Evolutionary conservation across 64 coral and sea anemone species (phyloP), one percentile per base, ranked within the genome.

Genomic region (Montipora cactus): DNA sequence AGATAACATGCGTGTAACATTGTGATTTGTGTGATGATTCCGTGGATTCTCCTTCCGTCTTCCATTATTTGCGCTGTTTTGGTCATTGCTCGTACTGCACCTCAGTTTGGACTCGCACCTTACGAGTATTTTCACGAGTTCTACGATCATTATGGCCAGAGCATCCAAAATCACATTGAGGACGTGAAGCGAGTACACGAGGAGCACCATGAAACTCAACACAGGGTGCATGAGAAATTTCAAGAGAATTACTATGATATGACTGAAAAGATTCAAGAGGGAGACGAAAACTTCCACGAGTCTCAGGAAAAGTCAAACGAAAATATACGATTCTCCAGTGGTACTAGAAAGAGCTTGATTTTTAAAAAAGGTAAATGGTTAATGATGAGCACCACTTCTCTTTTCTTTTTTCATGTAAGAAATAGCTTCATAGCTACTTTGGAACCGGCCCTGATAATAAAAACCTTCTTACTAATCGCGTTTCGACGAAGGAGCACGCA

Each of bases 51-150:
- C 8, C 15, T 82, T 45, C 37, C 37, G 37, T 11, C 25, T 64
- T 10, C 59, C 48, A 8, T 86, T 4, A 45, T 47, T 50, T 70
- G 82, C 19, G 44, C 66, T 7, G 45, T 86, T 19, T 21, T 86
- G 7, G 47, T 70, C 0, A 86, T 86, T 64, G 82, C 21, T 7
- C 66, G 47, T 1, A 49, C 82, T 15, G 82, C 82, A 8, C 82
- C 82, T n/a, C 46, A 86, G 18, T 72, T 59, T 62, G 82, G 64
- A 7, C 66, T 47, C 47, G 9, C 71, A 4, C 82, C 82, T 64
- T 71, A 86, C 44, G 82, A 86, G 49, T 86, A 86, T 51, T 86
- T 86, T 45, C 82, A 86, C 45, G 82, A 86, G 47, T 72, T 86
- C 45, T 86, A 86, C 47, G 46, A 86, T 68, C 66, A 86, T 51